Evolutionary conservation across 2,113 vertebrate species (phyloP).

Genomic region (Phainopepla nitens): DNA sequence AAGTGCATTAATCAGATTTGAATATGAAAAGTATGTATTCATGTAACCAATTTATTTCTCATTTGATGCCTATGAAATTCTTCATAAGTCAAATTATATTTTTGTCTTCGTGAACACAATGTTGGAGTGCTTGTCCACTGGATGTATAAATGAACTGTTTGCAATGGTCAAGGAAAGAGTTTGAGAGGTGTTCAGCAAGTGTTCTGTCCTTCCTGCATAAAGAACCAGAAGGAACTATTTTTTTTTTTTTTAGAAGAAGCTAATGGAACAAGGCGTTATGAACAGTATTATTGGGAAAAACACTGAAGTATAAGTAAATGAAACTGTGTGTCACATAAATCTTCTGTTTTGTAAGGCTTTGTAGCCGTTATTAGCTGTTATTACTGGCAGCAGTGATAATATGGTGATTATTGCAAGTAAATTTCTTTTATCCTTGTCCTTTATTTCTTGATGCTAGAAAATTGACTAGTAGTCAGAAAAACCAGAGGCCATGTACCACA

Average conservation of each 20-base stretch:
- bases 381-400: conserved; percentile 26
- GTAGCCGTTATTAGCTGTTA: conserved; percentile 16
- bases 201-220: not conserved
- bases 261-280: not conserved
- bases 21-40: not conserved
- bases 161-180: not conserved
- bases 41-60: not conserved
- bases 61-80: not conserved
- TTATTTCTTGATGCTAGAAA: not conserved
- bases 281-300: not conserved
- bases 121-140: not conserved
- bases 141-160: not conserved
- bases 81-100: not conserved
- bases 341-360: not conserved
- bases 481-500: not conserved
- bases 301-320: not conserved
- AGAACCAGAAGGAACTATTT: not conserved
- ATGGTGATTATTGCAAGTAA: not conserved
- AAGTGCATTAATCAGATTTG: not conserved
- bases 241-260: not conserved
- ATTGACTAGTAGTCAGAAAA: not conserved
- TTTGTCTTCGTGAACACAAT: not conserved
- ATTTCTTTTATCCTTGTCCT: not conserved
- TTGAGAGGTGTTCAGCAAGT: not conserved
- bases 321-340: not conserved